These are phyloP conservation scores for Oscheius sp. DNA, from an alignment of 2,888 invertebrate species.

Conservation along the genomic window DNA sequence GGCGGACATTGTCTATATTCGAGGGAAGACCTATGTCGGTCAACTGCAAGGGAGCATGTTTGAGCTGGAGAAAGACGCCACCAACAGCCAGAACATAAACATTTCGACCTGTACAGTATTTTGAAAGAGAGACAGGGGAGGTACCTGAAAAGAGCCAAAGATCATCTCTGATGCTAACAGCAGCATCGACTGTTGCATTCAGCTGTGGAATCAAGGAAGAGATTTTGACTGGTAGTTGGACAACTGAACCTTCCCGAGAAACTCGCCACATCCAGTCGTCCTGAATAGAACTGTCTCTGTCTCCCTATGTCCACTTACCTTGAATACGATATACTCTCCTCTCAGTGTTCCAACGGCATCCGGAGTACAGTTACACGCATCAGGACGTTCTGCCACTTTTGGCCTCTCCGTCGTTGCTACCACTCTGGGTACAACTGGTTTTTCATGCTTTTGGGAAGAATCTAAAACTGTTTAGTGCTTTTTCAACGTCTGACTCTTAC, in stretches of 20 bases:
- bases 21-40: constrained; percentile 12
- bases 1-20: not conserved
- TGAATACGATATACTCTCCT: constrained; percentile 31
- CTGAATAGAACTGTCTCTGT: constrained; percentile 1
- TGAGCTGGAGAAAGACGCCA: constrained; percentile 8
- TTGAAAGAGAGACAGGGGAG: not conserved
- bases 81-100: constrained; percentile 24
- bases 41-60: constrained; percentile 30
- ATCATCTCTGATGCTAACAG: constrained; percentile 21
- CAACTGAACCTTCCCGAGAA: constrained; percentile 4
- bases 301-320: constrained; percentile 4
- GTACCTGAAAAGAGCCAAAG: constrained; percentile 35
- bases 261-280: constrained; percentile 37
- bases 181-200: constrained; percentile 27
- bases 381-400: not conserved
- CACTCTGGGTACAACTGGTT: not conserved
- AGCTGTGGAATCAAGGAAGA: constrained; percentile 3
- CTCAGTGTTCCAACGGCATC: constrained; percentile 29
- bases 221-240: constrained; percentile 12
- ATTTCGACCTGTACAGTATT: constrained; percentile 5
- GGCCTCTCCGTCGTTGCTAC: not conserved
- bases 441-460: not conserved
- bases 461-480: not conserved
- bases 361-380: constrained; percentile 14
- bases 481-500: not conserved